A percentile compares a stretch with the other conserved stretches of the same genome.
Evolutionary conservation across 2,113 vertebrate species (phyloP).

Genomic region (Willisornis vidua): DNA sequence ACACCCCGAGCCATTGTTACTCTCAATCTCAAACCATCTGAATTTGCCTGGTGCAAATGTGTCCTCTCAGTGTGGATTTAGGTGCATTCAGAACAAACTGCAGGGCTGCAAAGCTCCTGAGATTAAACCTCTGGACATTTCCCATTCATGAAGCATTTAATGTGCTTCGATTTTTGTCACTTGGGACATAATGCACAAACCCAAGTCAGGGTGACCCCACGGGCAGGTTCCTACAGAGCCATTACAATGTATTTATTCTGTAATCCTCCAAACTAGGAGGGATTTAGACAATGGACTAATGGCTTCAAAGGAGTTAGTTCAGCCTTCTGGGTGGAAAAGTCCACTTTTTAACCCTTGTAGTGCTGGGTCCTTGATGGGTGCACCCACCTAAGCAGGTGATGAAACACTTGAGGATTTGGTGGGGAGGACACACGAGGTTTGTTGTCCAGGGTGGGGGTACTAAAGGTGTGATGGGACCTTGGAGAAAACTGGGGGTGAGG

Average conservation of each 20-base stretch:
- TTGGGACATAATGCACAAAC: not conserved
- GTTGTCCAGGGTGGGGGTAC: not conserved
- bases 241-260: conserved; percentile 49
- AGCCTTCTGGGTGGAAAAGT: conserved; percentile 18
- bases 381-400: not conserved
- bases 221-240: conserved; percentile 25
- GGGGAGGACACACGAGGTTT: not conserved
- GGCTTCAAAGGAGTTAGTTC: conserved; percentile 44
- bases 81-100: not conserved
- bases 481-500: not conserved
- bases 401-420: not conserved
- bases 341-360: conserved; percentile 36
- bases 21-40: not conserved
- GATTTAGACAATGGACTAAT: conserved; percentile 55
- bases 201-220: conserved; percentile 31
- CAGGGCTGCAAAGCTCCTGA: not conserved
- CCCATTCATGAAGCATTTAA: conserved; percentile 39
- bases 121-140: conserved; percentile 38
- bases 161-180: conserved; percentile 49
- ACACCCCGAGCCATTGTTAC: not conserved
- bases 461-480: not conserved
- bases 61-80: not conserved
- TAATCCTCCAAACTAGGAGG: conserved; percentile 54
- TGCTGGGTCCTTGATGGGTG: not conserved
- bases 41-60: not conserved